Conservation (phyloP, 1,140 invertebrate species). For the Megalopta genalis region DNA sequence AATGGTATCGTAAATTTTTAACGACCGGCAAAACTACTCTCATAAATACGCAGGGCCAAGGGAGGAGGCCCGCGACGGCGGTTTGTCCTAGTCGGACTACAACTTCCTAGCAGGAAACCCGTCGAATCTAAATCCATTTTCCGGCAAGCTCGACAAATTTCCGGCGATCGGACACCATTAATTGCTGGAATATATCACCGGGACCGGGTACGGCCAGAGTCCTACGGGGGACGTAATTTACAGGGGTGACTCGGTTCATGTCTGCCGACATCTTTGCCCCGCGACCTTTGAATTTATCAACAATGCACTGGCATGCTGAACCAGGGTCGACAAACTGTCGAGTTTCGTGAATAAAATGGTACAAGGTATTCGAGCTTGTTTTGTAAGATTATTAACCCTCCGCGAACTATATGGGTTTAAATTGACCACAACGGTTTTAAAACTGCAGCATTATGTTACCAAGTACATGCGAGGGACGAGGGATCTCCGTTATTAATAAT, state of each 20-base stretch:
- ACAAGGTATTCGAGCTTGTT: too few species aligned
- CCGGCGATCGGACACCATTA: constrained; percentile 68
- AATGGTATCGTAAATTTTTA: constrained; percentile 34
- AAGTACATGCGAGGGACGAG: too few species aligned
- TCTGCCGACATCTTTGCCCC: background rate
- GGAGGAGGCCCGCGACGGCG: background rate
- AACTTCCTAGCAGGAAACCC: constrained; percentile 36
- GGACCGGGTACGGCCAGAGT: constrained; percentile 42
- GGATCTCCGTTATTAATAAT: too few species aligned
- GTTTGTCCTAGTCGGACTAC: constrained; percentile 26
- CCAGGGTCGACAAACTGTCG: too few species aligned
- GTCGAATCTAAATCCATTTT: constrained; percentile 70
- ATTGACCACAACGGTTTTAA: too few species aligned
- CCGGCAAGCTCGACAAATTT: constrained; percentile 71
- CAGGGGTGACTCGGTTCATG: constrained; percentile 65
- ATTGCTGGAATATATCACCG: constrained; percentile 75
- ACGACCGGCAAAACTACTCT: constrained; percentile 24
- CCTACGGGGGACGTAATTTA: constrained; percentile 69
- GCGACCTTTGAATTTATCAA: background rate
- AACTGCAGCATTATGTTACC: too few species aligned
- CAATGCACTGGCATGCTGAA: background rate
- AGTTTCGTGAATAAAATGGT: too few species aligned
- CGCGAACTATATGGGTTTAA: too few species aligned
- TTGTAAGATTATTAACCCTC: too few species aligned
- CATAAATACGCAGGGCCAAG: constrained; percentile 23